Evolutionary conservation across 2,797 vertebrate species (phyloP), one percentile per base, ranked within the genome.

Genomic region (Pteronotus mesoamericanus): DNA sequence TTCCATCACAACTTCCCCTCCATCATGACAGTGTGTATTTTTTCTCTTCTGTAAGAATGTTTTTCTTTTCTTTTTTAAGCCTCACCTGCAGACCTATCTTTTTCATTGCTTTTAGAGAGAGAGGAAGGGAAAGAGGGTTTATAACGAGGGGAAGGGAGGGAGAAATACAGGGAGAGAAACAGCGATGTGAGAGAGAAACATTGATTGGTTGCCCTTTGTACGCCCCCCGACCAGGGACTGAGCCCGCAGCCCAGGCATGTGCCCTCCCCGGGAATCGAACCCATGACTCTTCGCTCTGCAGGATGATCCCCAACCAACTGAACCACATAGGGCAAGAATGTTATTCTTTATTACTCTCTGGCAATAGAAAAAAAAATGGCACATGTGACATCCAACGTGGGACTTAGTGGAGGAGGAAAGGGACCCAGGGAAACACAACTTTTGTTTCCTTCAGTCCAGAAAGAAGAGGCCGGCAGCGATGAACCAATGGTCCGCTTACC

Each of bases 361-460:
- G 39, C 22, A 26, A 21, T 75, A 55, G 46, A 85, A 89, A 66
- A 44, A 90, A 66, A 79, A 89, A 48, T 12, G 26, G 18, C 57
- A 55, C 1, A 11, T 1, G 1, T 55, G 55, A 21, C 42, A 15
- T 83, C 46, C 34, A 74, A 55, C 11, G 26, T 46, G 29, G 7
- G 21, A 48, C 42, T 44, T 34, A 59, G 34, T 72, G 37, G 34
- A 79, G 94, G 48, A 92, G 9, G 24, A 71, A 66, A 32, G 11
- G 3, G 21, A 39, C 1, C 6, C 12, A 0, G 0, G 2, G 14
- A 42, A 57, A 9, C 37, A 61, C 55, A n/a, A 24, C 24, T 24
- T 72, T 57, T 72, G 44, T 91, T 34, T 86, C 26, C 61, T 86
- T 85, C 18, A n/a, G 10, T 39, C 10, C 79, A 95, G 88, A n/a